These are phyloP conservation scores for Eriocheir sinensis DNA, from an alignment of 1,140 invertebrate genomes.

Conservation along the genomic window DNA sequence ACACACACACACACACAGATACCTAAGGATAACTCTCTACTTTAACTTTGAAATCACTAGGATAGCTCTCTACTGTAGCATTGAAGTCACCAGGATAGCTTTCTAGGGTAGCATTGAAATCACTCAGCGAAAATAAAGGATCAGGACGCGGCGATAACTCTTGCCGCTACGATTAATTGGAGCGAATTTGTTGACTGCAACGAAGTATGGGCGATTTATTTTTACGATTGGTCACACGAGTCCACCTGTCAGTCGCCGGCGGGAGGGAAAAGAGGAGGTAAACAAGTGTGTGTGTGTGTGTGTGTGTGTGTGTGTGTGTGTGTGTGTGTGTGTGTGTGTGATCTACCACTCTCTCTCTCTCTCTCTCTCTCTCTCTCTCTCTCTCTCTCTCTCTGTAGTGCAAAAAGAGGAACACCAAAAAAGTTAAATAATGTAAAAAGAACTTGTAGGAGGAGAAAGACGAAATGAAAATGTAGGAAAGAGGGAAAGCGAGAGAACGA, in stretches of 20 bases:
- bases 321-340: no score
- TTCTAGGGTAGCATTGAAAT: background rate
- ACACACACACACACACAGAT: no score
- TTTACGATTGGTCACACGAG: background rate
- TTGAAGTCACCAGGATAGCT: background rate
- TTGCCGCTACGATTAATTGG: background rate
- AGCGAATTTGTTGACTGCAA: background rate
- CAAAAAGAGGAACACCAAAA: background rate
- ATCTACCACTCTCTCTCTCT: no score
- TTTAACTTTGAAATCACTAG: background rate
- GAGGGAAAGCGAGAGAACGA: conserved; percentile 29
- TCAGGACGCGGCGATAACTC: background rate
- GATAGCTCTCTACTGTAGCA: background rate
- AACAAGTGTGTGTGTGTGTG: background rate
- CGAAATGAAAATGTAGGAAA: background rate
- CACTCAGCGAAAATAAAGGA: background rate
- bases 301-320: no score
- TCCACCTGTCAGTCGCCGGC: background rate
- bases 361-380: no score
- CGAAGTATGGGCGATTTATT: background rate
- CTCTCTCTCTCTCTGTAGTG: no score
- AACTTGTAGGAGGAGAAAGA: background rate
- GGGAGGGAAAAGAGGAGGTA: background rate
- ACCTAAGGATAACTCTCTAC: no score
- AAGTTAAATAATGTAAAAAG: background rate